A percentile compares a stretch with the other conserved stretches of the same genome.
phyloP scores from a whole-genome alignment of 2,888 invertebrate species.

The Acleris emargana region DNA sequence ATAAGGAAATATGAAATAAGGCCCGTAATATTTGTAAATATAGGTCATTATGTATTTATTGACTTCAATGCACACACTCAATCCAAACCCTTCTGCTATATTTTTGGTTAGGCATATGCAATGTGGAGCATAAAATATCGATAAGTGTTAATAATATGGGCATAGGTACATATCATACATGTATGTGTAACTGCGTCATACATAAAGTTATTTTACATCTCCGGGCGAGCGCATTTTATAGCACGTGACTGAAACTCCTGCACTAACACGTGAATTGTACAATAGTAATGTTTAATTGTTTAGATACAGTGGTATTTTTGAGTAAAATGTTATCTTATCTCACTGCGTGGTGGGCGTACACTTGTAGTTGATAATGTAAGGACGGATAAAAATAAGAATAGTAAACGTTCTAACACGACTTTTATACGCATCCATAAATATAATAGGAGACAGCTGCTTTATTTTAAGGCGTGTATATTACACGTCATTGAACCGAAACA shows the following conservation, averaged over 20 bases:
- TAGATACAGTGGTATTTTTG: conserved; percentile 16
- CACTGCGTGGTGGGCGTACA: background rate
- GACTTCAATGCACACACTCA: too few relatives aligned
- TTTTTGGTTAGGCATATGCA: background rate
- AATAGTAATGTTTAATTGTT: conserved; percentile 14
- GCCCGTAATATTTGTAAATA: background rate
- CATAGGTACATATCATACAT: background rate
- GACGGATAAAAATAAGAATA: background rate
- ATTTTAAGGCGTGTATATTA: too few relatives aligned
- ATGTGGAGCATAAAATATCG: background rate
- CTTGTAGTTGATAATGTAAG: background rate
- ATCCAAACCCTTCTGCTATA: background rate
- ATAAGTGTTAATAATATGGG: too few relatives aligned
- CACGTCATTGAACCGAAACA: too few relatives aligned
- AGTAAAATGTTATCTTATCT: conserved; percentile 9
- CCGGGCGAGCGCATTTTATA: background rate
- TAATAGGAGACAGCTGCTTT: too few relatives aligned
- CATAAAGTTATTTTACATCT: too few relatives aligned
- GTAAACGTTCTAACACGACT: too few relatives aligned
- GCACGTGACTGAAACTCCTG: conserved; percentile 11
- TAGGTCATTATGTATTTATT: too few relatives aligned
- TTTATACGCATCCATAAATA: too few relatives aligned
- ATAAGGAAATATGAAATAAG: background rate
- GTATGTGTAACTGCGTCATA: background rate
- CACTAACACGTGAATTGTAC: conserved; percentile 5